Base-by-base conservation (phyloP, 2,113 vertebrate genomes). In the Pampusana beccarii region DNA sequence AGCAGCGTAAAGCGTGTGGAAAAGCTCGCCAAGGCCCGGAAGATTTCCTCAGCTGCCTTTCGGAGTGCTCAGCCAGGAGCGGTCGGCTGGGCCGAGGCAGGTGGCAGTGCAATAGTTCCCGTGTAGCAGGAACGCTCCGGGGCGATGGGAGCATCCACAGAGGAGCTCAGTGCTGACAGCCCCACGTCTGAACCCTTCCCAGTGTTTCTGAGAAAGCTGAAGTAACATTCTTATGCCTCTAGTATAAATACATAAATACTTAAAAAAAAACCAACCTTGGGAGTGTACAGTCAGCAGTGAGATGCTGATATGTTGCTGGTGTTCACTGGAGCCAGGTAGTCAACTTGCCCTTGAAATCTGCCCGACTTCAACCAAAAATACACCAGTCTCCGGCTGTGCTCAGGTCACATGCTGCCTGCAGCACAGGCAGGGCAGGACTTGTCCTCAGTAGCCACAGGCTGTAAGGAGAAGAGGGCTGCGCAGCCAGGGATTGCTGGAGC, bases 241-340 rank as follows among this genome's bases (percentile, higher is more conserved):
- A 21, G n/a, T 67, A 95, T 93, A 95, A 96, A 96, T 93, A 95
- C 19, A 95, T 92, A 94, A 94, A 95, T 94, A 94, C 50, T 88
- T 94, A 25, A 48, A 50, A 90, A 31, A 71, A 64, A 44, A 19
- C 17, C 19, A 84, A 10, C 9, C n/a, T 87, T 65, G 19, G 44
- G 70, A 28, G 46, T 2, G 14, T 34, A n/a, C 38, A 69, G 40
- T 42, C 66, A 65, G 73, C 77, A 74, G 80, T 10, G 24, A 88
- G 71, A 42, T 3, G 9, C 66, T 40, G 72, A 58, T 69, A 91
- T 4, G 40, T 31, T 44, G 73, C n/a, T 53, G 73, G 53, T 65
- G 77, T 53, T 80, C 42, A 4, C 2, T n/a, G 58, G 10, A 88
- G 28, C 33, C 84, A 79, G 1, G 2, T 2, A 9, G 38, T 23